Evolutionary conservation across 2,797 vertebrate species (phyloP).

Genomic region (Acipenser transmontanus): DNA sequence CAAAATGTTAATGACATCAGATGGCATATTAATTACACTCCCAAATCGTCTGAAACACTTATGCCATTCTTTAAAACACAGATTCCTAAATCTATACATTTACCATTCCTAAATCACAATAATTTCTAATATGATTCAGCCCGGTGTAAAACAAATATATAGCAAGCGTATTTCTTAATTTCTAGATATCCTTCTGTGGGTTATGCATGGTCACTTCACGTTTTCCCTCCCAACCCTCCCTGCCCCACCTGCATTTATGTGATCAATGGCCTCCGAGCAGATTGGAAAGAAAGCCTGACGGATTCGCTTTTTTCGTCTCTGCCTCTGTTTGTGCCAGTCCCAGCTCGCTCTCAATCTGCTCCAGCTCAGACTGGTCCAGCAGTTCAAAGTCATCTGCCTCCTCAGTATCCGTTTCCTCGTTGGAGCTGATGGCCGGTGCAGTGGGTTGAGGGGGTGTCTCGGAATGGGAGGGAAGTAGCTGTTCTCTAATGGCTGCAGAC

Average conservation of each 20-base stretch:
- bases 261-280: conserved; percentile 80
- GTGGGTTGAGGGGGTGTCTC: conserved; percentile 29
- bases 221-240: conserved; percentile 19
- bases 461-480: conserved; percentile 52
- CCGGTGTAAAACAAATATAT: conserved; percentile 15
- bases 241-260: conserved; percentile 5
- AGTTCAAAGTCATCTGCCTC: conserved; percentile 94
- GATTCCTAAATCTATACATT: conserved; percentile 5
- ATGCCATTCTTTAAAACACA: conserved; percentile 4
- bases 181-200: conserved; percentile 20
- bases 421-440: conserved; percentile 48
- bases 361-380: conserved; percentile 94
- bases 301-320: conserved; percentile 47
- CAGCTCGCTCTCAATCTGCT: conserved; percentile 85
- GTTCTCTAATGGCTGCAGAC: conserved; percentile 81
- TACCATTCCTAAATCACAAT: conserved; percentile 7
- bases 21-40: background rate
- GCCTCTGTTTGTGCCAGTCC: conserved; percentile 58
- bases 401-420: conserved; percentile 84
- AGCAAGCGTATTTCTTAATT: conserved; percentile 24
- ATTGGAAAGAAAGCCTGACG: conserved; percentile 85
- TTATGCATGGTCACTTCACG: conserved; percentile 11
- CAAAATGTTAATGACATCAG: conserved; percentile 13
- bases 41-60: conserved; percentile 7
- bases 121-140: conserved; percentile 21